Conservation (phyloP, 2,113 vertebrate genomes). For the Boulengeromyrus knoepffleri region DNA sequence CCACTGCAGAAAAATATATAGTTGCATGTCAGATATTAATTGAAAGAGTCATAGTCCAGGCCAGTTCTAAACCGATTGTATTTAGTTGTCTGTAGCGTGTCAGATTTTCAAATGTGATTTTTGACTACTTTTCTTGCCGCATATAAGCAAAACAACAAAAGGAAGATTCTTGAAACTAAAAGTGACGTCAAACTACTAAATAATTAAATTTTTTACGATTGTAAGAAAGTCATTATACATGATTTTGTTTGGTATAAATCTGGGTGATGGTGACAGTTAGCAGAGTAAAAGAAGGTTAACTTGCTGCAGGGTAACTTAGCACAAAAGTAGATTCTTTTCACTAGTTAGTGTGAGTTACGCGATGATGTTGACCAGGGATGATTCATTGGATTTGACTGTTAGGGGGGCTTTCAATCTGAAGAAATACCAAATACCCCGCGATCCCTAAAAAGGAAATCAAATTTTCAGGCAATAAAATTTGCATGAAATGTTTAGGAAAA, state of each 20-base stretch:
- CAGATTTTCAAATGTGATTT: not conserved
- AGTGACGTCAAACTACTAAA: not conserved
- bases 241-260: not conserved
- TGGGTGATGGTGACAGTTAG: not conserved
- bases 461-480: not conserved
- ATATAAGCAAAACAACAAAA: not conserved
- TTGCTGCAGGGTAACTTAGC: not conserved
- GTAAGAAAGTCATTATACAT: not conserved
- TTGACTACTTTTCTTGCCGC: not conserved
- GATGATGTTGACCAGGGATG: not conserved
- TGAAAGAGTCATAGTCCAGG: not conserved
- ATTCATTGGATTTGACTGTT: not conserved
- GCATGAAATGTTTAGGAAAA: not conserved
- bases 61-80: not conserved
- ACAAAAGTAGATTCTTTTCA: not conserved
- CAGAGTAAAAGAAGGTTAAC: not conserved
- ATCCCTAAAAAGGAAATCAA: not conserved
- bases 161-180: not conserved
- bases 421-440: not conserved
- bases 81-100: not conserved
- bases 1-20: not conserved
- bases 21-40: not conserved
- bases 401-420: not conserved
- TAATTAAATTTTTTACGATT: not conserved
- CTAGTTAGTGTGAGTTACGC: not conserved